phyloP scores from a whole-genome alignment of 2,113 vertebrate genomes.

The Patagioenas fasciata region DNA sequence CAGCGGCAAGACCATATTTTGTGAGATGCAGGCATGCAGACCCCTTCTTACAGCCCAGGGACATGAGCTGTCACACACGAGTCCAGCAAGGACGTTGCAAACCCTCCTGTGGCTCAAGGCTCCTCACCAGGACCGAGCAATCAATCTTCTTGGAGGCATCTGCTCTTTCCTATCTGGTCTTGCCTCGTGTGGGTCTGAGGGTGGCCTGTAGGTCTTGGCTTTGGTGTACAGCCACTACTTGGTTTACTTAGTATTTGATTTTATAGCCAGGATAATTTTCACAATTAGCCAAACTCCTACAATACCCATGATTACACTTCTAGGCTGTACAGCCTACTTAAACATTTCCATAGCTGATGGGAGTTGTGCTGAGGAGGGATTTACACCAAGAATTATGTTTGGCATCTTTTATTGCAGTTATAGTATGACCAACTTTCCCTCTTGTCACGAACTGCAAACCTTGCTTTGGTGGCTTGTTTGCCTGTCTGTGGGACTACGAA shows the following conservation, averaged over 20 bases:
- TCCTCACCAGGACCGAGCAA: conserved; percentile 47
- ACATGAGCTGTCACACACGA: not conserved
- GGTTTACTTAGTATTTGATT: not conserved
- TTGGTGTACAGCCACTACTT: not conserved
- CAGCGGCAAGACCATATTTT: not conserved
- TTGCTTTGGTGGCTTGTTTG: conserved; percentile 12
- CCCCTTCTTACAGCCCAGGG: not conserved
- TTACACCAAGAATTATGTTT: not conserved
- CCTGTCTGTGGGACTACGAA: not conserved
- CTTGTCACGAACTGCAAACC: not conserved
- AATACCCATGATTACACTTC: not conserved
- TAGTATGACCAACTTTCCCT: not conserved
- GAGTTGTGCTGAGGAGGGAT: not conserved
- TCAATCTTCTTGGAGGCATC: conserved; percentile 24
- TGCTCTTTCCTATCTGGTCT: conserved; percentile 57
- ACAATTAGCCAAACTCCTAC: not conserved
- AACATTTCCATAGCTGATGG: not conserved
- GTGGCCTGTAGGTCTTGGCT: not conserved
- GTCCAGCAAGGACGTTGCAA: conserved; percentile 47
- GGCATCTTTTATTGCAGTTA: not conserved
- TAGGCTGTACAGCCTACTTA: not conserved
- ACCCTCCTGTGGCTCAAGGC: conserved; percentile 55
- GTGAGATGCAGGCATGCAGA: not conserved
- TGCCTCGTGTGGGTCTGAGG: conserved; percentile 2
- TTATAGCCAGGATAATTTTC: not conserved